A percentile compares a stretch with the other conserved stretches of the same genome.
These are phyloP conservation scores for Clinocottus analis DNA, from an alignment of 2,113 vertebrate species.

Conservation along the genomic window DNA sequence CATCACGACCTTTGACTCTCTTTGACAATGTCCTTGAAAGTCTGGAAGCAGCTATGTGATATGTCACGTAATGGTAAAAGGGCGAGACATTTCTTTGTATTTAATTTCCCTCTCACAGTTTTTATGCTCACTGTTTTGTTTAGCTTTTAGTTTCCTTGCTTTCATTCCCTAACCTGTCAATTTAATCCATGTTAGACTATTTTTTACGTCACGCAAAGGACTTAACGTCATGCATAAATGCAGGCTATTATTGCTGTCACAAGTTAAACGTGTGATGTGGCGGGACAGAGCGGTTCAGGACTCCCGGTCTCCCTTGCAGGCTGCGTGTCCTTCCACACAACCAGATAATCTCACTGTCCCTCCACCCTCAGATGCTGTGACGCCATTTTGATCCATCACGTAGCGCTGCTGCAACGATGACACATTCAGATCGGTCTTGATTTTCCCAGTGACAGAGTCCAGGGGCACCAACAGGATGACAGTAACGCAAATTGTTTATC, in stretches of 20 bases:
- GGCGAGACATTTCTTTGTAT: background rate
- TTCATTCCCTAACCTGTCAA: background rate
- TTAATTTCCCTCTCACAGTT: background rate
- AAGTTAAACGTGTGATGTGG: conserved; percentile 6
- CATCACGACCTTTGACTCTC: background rate
- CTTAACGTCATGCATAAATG: background rate
- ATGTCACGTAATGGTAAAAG: background rate
- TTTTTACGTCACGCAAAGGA: background rate
- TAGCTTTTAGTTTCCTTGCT: background rate
- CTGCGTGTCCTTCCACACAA: conserved; percentile 63
- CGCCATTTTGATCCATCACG: conserved; percentile 77
- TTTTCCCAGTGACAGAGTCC: conserved; percentile 31
- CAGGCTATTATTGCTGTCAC: background rate
- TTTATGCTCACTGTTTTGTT: background rate
- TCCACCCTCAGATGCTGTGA: conserved; percentile 58
- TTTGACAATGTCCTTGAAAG: background rate
- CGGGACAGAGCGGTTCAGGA: conserved; percentile 25
- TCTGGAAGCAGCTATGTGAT: background rate
- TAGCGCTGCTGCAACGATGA: conserved; percentile 38
- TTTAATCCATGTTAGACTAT: background rate
- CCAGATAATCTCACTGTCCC: conserved; percentile 70
- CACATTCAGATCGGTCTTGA: conserved; percentile 55
- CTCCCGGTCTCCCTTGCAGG: conserved; percentile 20
- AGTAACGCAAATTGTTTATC: conserved; percentile 9
- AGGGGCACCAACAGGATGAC: background rate